A percentile compares a stretch with the other conserved stretches of the same genome.
phyloP scores from a whole-genome alignment of 2,113 vertebrate genomes.

The Aplodontia rufa region DNA sequence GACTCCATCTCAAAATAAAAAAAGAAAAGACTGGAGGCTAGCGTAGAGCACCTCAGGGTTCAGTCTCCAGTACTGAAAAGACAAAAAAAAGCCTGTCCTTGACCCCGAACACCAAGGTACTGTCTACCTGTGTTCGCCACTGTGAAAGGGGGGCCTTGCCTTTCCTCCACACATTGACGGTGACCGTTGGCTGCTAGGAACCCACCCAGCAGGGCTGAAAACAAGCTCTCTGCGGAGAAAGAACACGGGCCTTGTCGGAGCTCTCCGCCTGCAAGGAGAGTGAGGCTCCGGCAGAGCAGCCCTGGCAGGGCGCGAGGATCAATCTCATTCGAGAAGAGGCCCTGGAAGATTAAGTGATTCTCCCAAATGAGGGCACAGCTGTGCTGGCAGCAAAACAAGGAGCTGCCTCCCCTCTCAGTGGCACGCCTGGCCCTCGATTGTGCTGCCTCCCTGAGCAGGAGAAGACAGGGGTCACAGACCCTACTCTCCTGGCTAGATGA shows the following conservation, averaged over 20 bases:
- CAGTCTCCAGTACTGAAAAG: too few relatives aligned
- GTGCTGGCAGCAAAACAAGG: neutral
- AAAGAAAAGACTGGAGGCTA: too few relatives aligned
- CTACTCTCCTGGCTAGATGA: too few relatives aligned
- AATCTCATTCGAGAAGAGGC: slow-evolving; percentile 4
- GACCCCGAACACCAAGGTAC: neutral
- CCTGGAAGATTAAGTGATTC: neutral
- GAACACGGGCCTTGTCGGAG: neutral
- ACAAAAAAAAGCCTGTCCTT: neutral
- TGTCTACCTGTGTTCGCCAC: too few relatives aligned
- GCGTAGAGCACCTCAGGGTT: too few relatives aligned
- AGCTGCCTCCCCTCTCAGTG: rapidly evolving
- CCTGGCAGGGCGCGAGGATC: neutral
- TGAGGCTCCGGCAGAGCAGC: neutral
- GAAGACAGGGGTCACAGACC: too few relatives aligned
- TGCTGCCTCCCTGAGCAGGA: neutral
- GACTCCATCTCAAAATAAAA: too few relatives aligned
- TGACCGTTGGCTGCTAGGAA: too few relatives aligned
- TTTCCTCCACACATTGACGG: too few relatives aligned
- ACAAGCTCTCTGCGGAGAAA: rapidly evolving
- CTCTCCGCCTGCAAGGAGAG: rapidly evolving
- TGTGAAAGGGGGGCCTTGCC: neutral
- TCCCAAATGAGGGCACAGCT: neutral
- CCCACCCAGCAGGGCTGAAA: neutral
- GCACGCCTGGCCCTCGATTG: rapidly evolving